phyloP scores from a whole-genome alignment of 1,140 invertebrate genomes.

The Neotoxoptera formosana region DNA sequence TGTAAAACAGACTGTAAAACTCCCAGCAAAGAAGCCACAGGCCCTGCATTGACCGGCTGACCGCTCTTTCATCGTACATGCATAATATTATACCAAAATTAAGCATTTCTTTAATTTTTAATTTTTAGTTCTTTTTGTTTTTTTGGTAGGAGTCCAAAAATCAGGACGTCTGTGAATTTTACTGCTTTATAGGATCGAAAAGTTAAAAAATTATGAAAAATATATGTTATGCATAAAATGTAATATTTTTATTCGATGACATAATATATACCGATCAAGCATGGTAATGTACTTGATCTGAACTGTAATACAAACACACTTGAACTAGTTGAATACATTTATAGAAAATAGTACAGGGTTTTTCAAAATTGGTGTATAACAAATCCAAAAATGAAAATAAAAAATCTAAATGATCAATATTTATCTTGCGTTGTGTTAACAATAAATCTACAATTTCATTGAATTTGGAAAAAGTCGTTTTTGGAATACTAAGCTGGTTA shows the following conservation, averaged over 20 bases:
- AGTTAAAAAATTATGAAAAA: no score
- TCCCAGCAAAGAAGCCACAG: no score
- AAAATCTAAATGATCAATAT: conserved; percentile 8
- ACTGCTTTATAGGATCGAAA: no score
- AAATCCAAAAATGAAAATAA: conserved; percentile 42
- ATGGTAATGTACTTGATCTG: not conserved
- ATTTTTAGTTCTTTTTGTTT: no score
- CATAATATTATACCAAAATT: no score
- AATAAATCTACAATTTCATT: not conserved
- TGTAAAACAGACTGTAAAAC: no score
- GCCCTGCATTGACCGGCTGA: no score
- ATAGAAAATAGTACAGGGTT: not conserved
- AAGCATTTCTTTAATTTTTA: no score
- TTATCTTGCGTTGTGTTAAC: not conserved
- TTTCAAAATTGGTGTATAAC: not conserved
- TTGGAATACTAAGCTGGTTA: not conserved
- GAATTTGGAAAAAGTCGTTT: not conserved
- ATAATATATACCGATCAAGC: not conserved
- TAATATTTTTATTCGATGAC: not conserved
- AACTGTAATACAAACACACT: conserved; percentile 28
- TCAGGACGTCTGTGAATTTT: no score
- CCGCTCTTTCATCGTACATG: no score
- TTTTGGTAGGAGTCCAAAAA: no score
- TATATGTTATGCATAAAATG: not conserved
- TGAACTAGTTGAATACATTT: conserved; percentile 15